Conservation (phyloP, 2,113 vertebrate genomes). For the Hypomesus transpacificus region DNA sequence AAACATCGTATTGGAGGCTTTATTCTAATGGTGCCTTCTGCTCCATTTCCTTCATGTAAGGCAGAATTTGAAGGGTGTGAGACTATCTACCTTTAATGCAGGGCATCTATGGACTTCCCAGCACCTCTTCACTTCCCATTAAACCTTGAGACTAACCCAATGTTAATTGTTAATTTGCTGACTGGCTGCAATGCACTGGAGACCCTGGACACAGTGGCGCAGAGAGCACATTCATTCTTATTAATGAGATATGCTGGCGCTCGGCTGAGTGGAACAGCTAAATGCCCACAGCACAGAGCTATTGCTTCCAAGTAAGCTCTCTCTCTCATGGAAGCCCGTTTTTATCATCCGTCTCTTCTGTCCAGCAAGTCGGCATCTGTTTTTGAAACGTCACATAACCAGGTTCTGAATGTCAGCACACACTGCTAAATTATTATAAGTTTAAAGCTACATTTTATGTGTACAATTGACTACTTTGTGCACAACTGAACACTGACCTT, state of each 20-base stretch:
- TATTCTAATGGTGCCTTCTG: not conserved
- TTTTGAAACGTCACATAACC: too few species aligned
- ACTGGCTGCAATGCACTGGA: slow-evolving; percentile 58
- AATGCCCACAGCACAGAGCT: slow-evolving; percentile 50
- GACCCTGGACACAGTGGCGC: slow-evolving; percentile 49
- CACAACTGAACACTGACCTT: slow-evolving; percentile 57
- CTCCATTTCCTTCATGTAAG: not conserved
- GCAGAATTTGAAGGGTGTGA: slow-evolving; percentile 35
- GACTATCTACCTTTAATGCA: slow-evolving; percentile 58
- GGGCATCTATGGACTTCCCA: slow-evolving; percentile 55
- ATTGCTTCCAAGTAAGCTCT: too few species aligned
- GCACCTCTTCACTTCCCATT: slow-evolving; percentile 64
- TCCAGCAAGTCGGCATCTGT: too few species aligned
- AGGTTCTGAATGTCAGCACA: too few species aligned
- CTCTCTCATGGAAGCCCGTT: too few species aligned
- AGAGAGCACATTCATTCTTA: slow-evolving; percentile 65
- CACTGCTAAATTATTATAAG: too few species aligned
- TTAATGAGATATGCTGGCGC: slow-evolving; percentile 68
- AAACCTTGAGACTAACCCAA: slow-evolving; percentile 69
- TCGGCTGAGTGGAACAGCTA: slow-evolving; percentile 65
- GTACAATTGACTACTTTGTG: slow-evolving; percentile 9
- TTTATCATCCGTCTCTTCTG: too few species aligned
- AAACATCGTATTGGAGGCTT: slow-evolving; percentile 34
- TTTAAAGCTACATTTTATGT: too few species aligned
- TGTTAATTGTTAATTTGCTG: slow-evolving; percentile 72